Conservation (phyloP, 2,113 vertebrate genomes). For the Myotis brandtii region DNA sequence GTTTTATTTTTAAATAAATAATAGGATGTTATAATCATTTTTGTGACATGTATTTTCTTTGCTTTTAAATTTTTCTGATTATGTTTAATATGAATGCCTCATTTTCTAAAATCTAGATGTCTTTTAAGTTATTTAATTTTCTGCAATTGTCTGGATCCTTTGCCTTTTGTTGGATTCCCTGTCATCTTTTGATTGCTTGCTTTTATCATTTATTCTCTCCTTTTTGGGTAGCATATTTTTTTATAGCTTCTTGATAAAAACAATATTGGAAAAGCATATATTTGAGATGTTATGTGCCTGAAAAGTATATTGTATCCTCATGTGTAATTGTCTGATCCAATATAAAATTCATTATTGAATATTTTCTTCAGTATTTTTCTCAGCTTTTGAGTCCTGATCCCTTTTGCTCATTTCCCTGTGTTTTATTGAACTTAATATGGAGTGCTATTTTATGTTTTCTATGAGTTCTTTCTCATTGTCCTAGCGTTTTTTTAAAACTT, state of each 20-base stretch:
- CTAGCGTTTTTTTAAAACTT: background rate
- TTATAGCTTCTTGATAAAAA: conserved; percentile 14
- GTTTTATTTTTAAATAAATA: conserved; percentile 23
- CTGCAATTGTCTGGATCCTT: background rate
- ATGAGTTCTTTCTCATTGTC: background rate
- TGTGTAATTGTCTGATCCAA: background rate
- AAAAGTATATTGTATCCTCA: background rate
- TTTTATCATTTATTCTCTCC: background rate
- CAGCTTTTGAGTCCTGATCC: background rate
- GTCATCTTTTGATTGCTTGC: background rate
- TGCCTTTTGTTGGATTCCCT: background rate
- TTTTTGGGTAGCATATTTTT: background rate
- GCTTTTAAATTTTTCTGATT: conserved; percentile 21
- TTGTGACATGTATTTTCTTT: background rate
- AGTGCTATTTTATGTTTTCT: background rate
- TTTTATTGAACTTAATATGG: conserved; percentile 17
- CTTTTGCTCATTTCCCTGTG: background rate
- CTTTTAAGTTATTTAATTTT: background rate
- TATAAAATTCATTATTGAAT: background rate
- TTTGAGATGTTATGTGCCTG: background rate
- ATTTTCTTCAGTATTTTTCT: conserved; percentile 4
- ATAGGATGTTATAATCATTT: background rate
- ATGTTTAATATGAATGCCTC: background rate
- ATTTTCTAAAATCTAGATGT: conserved; percentile 1
- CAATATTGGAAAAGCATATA: background rate